Percentiles rank a stretch among this genome's conserved stretches.
Conservation (phyloP, 2,888 invertebrate genomes). For the Drosophila rubida region DNA sequence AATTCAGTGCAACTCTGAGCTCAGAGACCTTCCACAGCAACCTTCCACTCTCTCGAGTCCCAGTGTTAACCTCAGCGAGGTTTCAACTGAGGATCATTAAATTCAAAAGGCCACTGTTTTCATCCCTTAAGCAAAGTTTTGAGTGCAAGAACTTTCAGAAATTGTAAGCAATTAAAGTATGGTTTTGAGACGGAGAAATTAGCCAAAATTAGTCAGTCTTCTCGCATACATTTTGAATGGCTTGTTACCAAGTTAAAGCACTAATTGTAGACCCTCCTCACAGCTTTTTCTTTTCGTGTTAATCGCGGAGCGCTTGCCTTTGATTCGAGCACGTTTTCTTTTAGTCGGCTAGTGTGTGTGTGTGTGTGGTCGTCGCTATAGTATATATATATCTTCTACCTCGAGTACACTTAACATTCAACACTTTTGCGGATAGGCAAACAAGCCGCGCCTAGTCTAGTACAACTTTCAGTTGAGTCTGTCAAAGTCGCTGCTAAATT, state of each 20-base stretch:
- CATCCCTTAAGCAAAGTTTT: not conserved
- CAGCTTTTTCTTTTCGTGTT: not conserved
- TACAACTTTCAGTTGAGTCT: not conserved
- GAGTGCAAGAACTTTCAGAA: not conserved
- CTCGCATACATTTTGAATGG: not conserved
- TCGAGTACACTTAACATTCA: slow-evolving; percentile 21
- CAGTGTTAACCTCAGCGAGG: not conserved
- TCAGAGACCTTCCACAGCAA: not conserved
- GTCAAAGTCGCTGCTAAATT: slow-evolving; percentile 4
- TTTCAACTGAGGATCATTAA: not conserved
- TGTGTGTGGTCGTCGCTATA: not conserved
- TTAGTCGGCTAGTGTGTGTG: not conserved
- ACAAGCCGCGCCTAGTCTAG: slow-evolving; percentile 41
- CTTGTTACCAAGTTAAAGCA: not conserved
- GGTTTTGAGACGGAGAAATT: not conserved
- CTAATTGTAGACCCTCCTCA: not conserved
- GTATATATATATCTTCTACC: not conserved
- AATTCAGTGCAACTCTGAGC: not conserved
- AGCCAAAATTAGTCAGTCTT: not conserved
- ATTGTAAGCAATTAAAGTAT: not conserved
- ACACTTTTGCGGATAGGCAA: slow-evolving; percentile 33
- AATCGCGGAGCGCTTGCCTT: not conserved
- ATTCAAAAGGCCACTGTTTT: not conserved
- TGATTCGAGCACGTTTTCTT: slow-evolving; percentile 3
- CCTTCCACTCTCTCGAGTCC: slow-evolving; percentile 1